These are phyloP conservation scores for Stenichneumon culpator DNA, from an alignment of 2,888 invertebrate genomes.

Conservation along the genomic window DNA sequence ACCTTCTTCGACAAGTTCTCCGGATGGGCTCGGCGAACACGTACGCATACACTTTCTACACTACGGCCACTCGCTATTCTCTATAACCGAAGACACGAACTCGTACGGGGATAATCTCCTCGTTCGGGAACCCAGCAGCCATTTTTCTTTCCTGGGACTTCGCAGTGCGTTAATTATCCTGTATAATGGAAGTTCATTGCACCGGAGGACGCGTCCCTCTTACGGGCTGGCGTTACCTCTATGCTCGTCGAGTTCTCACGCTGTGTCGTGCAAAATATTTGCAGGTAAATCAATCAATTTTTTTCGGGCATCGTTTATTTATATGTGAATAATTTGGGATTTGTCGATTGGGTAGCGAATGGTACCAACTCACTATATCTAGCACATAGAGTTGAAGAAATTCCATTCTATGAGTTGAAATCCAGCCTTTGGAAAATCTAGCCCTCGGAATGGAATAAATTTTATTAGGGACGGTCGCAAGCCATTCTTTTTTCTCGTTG, in stretches of 20 bases:
- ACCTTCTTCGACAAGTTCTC: constrained; percentile 56
- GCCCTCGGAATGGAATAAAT: too few relatives aligned
- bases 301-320: too few relatives aligned
- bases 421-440: too few relatives aligned
- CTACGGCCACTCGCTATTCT: constrained; percentile 38
- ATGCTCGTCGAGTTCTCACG: background rate
- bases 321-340: too few relatives aligned
- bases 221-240: background rate
- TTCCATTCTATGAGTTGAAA: too few relatives aligned
- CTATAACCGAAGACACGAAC: constrained; percentile 28
- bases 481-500: too few relatives aligned
- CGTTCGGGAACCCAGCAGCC: constrained; percentile 31
- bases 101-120: constrained; percentile 63
- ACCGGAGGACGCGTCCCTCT: constrained; percentile 7
- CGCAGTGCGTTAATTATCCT: constrained; percentile 60
- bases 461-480: too few relatives aligned
- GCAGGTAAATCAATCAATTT: too few relatives aligned
- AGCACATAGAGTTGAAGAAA: too few relatives aligned
- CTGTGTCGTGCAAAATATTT: background rate
- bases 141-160: constrained; percentile 44
- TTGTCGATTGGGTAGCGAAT: too few relatives aligned
- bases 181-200: constrained; percentile 63
- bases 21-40: constrained; percentile 49
- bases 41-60: constrained; percentile 33
- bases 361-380: too few relatives aligned